Conservation (phyloP, 1,140 invertebrate genomes). For the Cyclargus thomasi region DNA sequence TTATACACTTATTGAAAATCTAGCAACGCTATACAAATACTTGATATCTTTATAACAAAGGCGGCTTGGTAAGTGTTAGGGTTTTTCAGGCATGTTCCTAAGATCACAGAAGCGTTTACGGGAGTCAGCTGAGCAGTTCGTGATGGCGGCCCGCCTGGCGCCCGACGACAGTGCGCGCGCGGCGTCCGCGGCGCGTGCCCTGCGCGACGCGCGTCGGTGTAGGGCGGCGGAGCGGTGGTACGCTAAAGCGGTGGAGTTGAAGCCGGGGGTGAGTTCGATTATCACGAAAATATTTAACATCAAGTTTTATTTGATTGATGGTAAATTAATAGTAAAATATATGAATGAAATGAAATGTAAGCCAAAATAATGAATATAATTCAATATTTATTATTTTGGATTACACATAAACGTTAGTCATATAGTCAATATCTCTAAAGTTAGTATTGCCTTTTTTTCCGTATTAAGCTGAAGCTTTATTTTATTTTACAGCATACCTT, state of each 20-base stretch:
- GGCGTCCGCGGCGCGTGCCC: constrained; percentile 89
- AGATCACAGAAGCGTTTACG: constrained; percentile 83
- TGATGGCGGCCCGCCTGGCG: constrained; percentile 84
- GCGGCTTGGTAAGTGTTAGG: not conserved
- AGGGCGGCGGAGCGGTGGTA: constrained; percentile 90
- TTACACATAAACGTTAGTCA: no score
- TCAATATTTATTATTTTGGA: no score
- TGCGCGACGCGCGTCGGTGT: constrained; percentile 86
- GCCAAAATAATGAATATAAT: no score
- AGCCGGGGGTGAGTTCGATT: constrained; percentile 53
- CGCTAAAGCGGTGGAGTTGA: constrained; percentile 78
- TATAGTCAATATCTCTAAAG: no score
- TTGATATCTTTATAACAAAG: not conserved
- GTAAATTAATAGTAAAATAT: no score
- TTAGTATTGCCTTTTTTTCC: constrained; percentile 87
- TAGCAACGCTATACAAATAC: not conserved
- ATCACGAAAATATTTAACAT: no score
- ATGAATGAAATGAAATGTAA: no score
- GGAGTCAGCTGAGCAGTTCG: constrained; percentile 88
- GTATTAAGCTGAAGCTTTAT: no score
- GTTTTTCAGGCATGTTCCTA: constrained; percentile 86
- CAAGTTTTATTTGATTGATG: no score
- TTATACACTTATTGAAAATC: constrained; percentile 2
- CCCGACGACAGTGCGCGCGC: constrained; percentile 88
- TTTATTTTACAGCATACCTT: no score